A percentile compares a stretch with the other conserved stretches of the same genome.
These are phyloP conservation scores for Halocynthia aurantium DNA, from an alignment of 23 tunicate genomes.

Conservation along the genomic window DNA sequence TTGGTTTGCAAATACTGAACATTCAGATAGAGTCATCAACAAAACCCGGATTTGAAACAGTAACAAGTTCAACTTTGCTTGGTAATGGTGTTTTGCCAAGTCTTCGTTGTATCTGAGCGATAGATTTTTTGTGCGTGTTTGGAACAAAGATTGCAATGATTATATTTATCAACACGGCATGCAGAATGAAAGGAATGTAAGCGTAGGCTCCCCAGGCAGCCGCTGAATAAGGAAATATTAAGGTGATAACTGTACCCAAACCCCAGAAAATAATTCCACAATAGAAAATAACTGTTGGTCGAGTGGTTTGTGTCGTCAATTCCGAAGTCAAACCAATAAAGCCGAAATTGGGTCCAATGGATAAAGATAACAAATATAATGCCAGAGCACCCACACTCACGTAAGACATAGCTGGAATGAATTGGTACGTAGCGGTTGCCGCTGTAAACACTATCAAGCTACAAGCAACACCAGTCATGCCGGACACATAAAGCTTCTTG, in stretches of 20 bases:
- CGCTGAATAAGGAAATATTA: conserved; percentile 30
- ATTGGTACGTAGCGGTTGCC: neutral
- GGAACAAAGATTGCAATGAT: conserved; percentile 3
- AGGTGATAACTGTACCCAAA: neutral
- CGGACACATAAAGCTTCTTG: neutral
- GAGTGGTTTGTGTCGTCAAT: conserved; percentile 25
- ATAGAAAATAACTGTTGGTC: conserved; percentile 19
- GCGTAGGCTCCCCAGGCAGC: conserved; percentile 33
- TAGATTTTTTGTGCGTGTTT: conserved; percentile 22
- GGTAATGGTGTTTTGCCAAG: neutral
- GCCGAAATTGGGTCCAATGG: conserved; percentile 14
- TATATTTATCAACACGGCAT: conserved; percentile 1
- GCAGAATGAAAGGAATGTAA: conserved; percentile 20
- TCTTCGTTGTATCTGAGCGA: conserved; percentile 22
- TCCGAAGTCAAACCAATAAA: conserved; percentile 15
- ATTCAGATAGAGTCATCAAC: too few relatives aligned
- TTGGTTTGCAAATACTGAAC: too few relatives aligned
- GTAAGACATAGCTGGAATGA: neutral
- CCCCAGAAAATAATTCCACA: conserved; percentile 31
- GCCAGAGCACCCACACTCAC: conserved; percentile 1
- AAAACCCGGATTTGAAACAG: too few relatives aligned
- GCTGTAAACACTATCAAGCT: neutral
- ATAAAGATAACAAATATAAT: conserved; percentile 22
- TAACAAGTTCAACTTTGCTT: neutral
- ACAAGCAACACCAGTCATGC: neutral